Base-by-base conservation (phyloP, 2,888 invertebrate species). In the Clepsis dumicolana region DNA sequence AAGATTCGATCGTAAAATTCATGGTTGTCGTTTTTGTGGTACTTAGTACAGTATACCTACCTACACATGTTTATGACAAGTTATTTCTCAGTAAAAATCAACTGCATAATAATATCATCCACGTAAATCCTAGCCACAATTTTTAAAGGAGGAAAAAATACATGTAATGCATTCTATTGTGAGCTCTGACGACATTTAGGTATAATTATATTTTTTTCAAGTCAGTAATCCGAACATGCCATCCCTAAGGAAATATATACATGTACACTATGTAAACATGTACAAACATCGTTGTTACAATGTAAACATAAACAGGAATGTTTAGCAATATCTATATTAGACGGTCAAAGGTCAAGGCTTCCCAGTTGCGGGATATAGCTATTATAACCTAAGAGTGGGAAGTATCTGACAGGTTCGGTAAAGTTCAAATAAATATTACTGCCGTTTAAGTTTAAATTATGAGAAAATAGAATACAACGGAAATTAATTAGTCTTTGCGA, bases 361-460 rank as follows among this genome's bases (percentile, higher is more conserved):
- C 12, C 4, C 4, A 29, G 27, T 53, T 29, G 29, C 4, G 16
- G 52, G 52, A 27, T n/a, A n/a, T n/a, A n/a, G n/a, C n/a, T n/a
- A n/a, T 16, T 35, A 24, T 53, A 53, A 8, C 25, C 25, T n/a
- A 53, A 14, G 8, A 53, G n/a, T 53, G 27, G 52, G 52, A 25
- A 53, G 52, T 27, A 8, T 16, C 52, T 16, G 8, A 10, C 16
- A 18, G 27, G 27, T 27, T 27, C 29, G 18, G 27, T 54, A 44
- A 44, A 44, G 53, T 29, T 29, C 27, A 53, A n/a, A 27, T 53
- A 27, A 53, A n/a, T 53, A 53, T 8, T n/a, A n/a, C n/a, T n/a
- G n/a, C n/a, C n/a, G n/a, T 4, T n/a, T 41, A 41, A 16, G 14
- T 35, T 35, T 35, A 35, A 35, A 10, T 35, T 35, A 35, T 14